Base-by-base conservation (phyloP, 2,888 invertebrate genomes). In the Tetranychus truncatus region DNA sequence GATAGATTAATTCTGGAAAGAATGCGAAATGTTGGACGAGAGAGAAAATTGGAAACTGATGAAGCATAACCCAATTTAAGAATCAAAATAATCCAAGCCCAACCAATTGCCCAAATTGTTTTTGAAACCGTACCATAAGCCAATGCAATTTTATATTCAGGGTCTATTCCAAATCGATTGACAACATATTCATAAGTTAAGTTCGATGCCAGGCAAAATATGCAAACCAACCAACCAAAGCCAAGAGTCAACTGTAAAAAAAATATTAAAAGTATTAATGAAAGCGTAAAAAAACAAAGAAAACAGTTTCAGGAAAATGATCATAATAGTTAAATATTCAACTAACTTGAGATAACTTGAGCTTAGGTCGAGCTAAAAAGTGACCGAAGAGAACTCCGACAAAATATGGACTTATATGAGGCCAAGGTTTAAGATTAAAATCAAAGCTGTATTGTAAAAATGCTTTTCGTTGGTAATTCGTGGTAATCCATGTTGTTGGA, bases 1-100 rank as follows among this genome's bases (percentile, higher is more conserved):
- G 69, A 69, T 69, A 69, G 11, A 69, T 69, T 69, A 0, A 69
- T 69, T 69, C 69, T 18, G 11, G 69, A 20, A 20, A 69, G 21
- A 20, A 69, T 24, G 3, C 20, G 11, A 21, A 69, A 69, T 20
- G 20, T 69, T 69, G 9, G 69, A 0, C 21, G 21, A 20, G 69
- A 21, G 6, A 69, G 20, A 69, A 20, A 69, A 9, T 21, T 69
- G 11, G 34, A 24, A 11, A 9, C 5, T 8, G 20, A 11, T 21
- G 11, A 11, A 0, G 8, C 11, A 69, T 69, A 69, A 24, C 69
- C 69, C 34, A 24, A 24, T 24, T 21, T 20, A 1, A 24, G 20
- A 11, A 24, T 24, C 5, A 69, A 69, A 7, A 69, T 69, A 11
- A 69, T 69, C 69, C 69, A 69, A 24, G 69, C 69, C 20, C 20